Evolutionary conservation across 2,113 vertebrate species (phyloP).

Genomic region (Thamnaconus septentrionalis): DNA sequence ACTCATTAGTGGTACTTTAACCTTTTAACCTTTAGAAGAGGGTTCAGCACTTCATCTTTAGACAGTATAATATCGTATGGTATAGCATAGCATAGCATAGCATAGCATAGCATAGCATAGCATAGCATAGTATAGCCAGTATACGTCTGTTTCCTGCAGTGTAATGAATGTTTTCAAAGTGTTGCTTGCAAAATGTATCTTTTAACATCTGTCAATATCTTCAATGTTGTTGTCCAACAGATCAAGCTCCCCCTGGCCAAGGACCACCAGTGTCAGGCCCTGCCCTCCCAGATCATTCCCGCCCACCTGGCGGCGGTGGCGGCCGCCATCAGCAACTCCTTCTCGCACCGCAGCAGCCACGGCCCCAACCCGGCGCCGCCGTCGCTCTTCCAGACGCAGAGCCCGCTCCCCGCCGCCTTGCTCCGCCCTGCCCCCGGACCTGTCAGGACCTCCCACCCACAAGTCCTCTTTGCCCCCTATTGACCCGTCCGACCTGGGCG

Average conservation of each 20-base stretch:
- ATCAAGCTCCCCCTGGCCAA: slow-evolving; percentile 88
- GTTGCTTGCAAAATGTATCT: neutral
- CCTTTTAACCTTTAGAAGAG: too few species aligned
- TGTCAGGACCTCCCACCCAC: slow-evolving; percentile 92
- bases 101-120: too few species aligned
- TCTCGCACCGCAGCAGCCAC: slow-evolving; percentile 85
- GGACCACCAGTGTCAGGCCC: slow-evolving; percentile 83
- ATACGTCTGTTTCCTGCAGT: too few species aligned
- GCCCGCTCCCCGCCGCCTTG: slow-evolving; percentile 85
- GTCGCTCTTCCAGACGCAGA: slow-evolving; percentile 89
- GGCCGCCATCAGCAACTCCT: slow-evolving; percentile 82
- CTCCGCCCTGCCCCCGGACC: slow-evolving; percentile 93
- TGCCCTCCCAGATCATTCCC: slow-evolving; percentile 84
- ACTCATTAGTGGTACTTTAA: too few species aligned
- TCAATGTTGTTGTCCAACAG: slow-evolving; percentile 56
- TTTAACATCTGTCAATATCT: too few species aligned
- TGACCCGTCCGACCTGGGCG: slow-evolving; percentile 67
- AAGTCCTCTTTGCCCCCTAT: slow-evolving; percentile 94
- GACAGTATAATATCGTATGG: too few species aligned
- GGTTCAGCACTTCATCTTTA: too few species aligned
- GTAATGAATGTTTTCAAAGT: neutral
- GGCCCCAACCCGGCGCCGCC: slow-evolving; percentile 71
- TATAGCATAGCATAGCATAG: too few species aligned
- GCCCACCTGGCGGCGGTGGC: slow-evolving; percentile 85
- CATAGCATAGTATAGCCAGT: too few species aligned